phyloP scores from a whole-genome alignment of 2,888 invertebrate species.

The Trachelus stipa region DNA sequence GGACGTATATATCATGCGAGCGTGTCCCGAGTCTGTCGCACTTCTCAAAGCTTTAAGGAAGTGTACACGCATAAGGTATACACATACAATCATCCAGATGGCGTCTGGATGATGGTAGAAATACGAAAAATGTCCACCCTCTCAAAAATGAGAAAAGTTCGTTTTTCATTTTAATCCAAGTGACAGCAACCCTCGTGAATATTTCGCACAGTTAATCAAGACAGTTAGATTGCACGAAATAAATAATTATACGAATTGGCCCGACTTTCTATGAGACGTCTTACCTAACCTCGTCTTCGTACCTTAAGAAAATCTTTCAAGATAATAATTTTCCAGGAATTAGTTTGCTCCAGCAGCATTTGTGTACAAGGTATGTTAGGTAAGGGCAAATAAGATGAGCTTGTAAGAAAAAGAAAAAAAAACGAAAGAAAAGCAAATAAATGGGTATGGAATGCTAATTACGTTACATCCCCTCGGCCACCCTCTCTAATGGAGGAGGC shows the following conservation, averaged over 20 bases:
- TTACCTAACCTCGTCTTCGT: not conserved
- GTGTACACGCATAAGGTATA: not conserved
- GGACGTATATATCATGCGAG: not conserved
- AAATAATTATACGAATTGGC: not conserved
- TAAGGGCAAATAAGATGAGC: not conserved
- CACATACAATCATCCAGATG: no score
- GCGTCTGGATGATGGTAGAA: not conserved
- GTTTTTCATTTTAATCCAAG: not conserved
- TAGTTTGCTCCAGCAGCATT: not conserved
- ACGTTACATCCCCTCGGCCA: no score
- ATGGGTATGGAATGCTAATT: not conserved
- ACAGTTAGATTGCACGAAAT: not conserved
- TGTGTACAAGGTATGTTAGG: not conserved
- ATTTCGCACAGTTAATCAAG: not conserved
- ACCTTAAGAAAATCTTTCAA: not conserved
- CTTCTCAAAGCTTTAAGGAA: not conserved
- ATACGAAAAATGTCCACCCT: not conserved
- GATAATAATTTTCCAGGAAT: not conserved
- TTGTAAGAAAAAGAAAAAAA: not conserved
- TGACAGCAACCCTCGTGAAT: not conserved
- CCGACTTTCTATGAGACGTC: not conserved
- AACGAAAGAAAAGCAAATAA: not conserved
- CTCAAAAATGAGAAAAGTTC: not conserved
- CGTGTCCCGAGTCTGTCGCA: not conserved
- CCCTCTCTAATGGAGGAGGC: not conserved